Evolutionary conservation across 2,888 invertebrate genomes (phyloP).

Genomic region (Diaperis boleti): DNA sequence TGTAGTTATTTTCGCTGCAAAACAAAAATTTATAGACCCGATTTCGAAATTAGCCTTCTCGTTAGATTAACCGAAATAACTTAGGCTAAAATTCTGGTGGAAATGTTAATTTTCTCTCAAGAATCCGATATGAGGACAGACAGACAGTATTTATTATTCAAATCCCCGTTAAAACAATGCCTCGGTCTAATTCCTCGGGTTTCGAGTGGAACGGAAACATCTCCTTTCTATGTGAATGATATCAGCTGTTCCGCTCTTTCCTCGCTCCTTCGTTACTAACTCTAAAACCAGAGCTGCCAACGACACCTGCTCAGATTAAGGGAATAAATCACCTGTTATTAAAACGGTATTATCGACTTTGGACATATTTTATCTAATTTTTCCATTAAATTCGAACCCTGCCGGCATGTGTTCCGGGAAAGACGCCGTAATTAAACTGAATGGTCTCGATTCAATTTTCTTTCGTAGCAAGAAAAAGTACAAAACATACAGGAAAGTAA

Average conservation of each 20-base stretch:
- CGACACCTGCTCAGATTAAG: constrained; percentile 58
- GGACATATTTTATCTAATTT: constrained; percentile 49
- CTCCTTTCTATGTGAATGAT: constrained; percentile 44
- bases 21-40: no score
- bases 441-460: no score
- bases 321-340: constrained; percentile 59
- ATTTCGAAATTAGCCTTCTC: constrained; percentile 1
- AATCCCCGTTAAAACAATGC: constrained; percentile 39
- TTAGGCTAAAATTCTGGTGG: constrained; percentile 4
- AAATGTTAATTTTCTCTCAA: constrained; percentile 35
- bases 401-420: background rate
- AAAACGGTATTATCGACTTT: constrained; percentile 55
- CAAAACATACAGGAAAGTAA: no score
- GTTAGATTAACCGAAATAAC: constrained; percentile 16
- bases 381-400: constrained; percentile 41
- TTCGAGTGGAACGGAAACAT: constrained; percentile 37
- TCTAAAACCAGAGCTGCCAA: constrained; percentile 50
- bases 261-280: constrained; percentile 41
- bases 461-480: no score
- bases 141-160: constrained; percentile 40
- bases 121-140: constrained; percentile 22
- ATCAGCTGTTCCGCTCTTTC: constrained; percentile 43
- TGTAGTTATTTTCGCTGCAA: no score
- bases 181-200: constrained; percentile 20
- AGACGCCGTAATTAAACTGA: background rate